Evolutionary conservation across 64 coral and sea anemone species (phyloP).

Genomic region (Orbicella faveolata): DNA sequence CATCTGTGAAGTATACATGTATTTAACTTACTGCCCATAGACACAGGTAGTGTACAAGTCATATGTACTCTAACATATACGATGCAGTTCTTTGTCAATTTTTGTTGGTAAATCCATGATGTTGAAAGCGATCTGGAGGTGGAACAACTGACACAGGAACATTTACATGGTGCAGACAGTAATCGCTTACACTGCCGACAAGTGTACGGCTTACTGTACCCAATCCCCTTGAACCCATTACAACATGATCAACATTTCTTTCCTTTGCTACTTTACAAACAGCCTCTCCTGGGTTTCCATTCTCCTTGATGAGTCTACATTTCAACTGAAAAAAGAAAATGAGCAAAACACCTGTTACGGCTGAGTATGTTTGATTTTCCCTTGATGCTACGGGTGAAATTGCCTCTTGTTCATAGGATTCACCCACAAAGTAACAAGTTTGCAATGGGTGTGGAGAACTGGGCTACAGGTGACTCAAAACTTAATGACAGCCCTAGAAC

Average conservation of each 20-base stretch:
- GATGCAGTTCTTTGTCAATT: neutral
- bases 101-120: conserved; percentile 52
- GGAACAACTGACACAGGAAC: conserved; percentile 77
- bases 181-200: conserved; percentile 88
- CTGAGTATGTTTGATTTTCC: too few species aligned
- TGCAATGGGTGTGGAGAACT: too few species aligned
- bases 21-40: neutral
- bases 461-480: too few species aligned
- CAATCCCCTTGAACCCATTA: conserved; percentile 79
- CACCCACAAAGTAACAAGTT: too few species aligned
- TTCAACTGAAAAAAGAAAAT: conserved; percentile 49
- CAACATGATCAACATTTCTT: conserved; percentile 68
- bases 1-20: neutral
- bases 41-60: neutral
- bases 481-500: too few species aligned
- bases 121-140: conserved; percentile 55
- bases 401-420: too few species aligned
- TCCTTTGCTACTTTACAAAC: conserved; percentile 80
- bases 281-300: conserved; percentile 73
- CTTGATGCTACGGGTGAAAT: too few species aligned
- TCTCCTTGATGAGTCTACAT: conserved; percentile 61
- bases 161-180: conserved; percentile 70
- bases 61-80: neutral
- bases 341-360: neutral
- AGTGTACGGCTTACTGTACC: conserved; percentile 77